Conservation (phyloP, 2,888 invertebrate species). For the Hemithea aestivaria region DNA sequence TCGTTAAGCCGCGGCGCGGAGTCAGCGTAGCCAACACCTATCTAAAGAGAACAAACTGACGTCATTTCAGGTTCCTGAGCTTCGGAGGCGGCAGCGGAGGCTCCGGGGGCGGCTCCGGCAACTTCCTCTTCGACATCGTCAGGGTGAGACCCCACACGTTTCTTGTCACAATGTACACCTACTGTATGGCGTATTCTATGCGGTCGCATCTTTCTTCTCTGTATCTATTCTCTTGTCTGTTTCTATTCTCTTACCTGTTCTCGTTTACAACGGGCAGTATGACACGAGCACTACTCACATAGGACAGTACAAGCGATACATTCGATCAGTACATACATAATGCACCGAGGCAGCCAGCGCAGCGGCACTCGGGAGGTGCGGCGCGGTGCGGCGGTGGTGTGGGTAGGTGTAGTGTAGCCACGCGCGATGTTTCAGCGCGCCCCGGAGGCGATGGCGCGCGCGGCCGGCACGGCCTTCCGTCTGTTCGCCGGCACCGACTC, state of each 20-base stretch:
- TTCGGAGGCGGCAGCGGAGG: constrained; percentile 78
- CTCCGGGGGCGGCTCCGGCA: constrained; percentile 87
- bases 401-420: constrained; percentile 30
- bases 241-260: too few relatives aligned
- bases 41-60: too few relatives aligned
- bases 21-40: too few relatives aligned
- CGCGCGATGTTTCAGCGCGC: constrained; percentile 80
- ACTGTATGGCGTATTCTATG: too few relatives aligned
- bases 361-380: not conserved
- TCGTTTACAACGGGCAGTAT: too few relatives aligned
- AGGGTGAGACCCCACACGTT: constrained; percentile 82
- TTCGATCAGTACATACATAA: too few relatives aligned
- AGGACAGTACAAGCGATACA: too few relatives aligned
- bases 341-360: too few relatives aligned
- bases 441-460: constrained; percentile 88
- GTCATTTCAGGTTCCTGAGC: constrained; percentile 77
- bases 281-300: too few relatives aligned
- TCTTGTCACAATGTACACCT: not conserved
- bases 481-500: constrained; percentile 87
- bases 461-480: constrained; percentile 88
- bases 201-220: too few relatives aligned
- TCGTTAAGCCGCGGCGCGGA: too few relatives aligned
- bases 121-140: constrained; percentile 93
- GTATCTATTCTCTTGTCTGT: too few relatives aligned
- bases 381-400: not conserved